Base-by-base conservation (phyloP, 2,888 invertebrate species). In the Cremastobaeus sp. region DNA sequence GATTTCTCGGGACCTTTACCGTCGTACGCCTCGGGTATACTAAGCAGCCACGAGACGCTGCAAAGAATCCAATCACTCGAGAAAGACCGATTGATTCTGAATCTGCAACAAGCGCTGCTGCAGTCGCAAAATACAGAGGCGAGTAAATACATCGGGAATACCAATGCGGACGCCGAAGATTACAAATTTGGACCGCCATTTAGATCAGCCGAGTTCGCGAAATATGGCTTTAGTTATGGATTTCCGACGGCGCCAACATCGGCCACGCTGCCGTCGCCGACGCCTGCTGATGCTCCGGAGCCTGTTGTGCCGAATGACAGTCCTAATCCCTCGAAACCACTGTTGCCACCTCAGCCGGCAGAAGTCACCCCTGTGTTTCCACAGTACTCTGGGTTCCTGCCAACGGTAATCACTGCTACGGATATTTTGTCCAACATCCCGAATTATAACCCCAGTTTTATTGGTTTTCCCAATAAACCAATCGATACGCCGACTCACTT, bases 81-180 rank as follows among this genome's bases (percentile, higher is more conserved):
- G 39, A 85, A 86, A 69, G 85, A 86, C 37, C 80, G 84, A 43
- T 20, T 86, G 57, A 86, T 87, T 34, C 66, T 75, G 1, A 82
- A 86, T 25, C 64, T 87, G 35, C 85, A 84, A 30, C 81, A 77
- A 2, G 82, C 83, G 0, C 71, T 87, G 5, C 50, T 79, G 1
- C 78, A 79, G 14, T 47, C 73, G 4, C 79, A 79, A 35, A 73
- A 64, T 17, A 25, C 47, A n/a, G 76, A 75, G 11, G 20, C 77
- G 0, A 59, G 39, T 30, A 74, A 62, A 76, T 83, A 82, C 70
- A 78, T 76, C 21, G 78, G 83, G 64, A 83, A 81, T 72, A 78
- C 80, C 39, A 80, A 77, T 47, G 64, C 78, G 37, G 80, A 79
- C 60, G 41, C 76, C 12, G 78, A 82, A 39, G 78, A 70, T 73